phyloP scores from a whole-genome alignment of 2,888 invertebrate genomes.

The Xestoiulus laeticollis region DNA sequence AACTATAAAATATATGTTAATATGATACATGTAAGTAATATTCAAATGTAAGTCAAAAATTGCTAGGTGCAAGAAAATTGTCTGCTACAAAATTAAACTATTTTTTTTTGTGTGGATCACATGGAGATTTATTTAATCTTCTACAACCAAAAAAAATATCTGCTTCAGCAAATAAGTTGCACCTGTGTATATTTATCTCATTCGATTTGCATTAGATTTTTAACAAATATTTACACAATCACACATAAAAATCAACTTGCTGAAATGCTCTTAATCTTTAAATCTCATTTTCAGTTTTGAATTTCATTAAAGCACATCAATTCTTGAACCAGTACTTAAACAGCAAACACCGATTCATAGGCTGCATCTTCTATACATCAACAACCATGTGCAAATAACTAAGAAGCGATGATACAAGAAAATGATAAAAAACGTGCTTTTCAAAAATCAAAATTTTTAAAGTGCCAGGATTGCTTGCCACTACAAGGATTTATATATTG shows the following conservation, averaged over 20 bases:
- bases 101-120: no score
- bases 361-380: slow-evolving; percentile 21
- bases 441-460: background rate
- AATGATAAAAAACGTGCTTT: background rate
- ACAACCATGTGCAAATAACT: background rate
- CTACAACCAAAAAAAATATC: no score
- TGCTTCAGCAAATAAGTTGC: slow-evolving; percentile 1
- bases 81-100: background rate
- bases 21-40: no score
- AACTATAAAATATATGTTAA: no score
- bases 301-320: background rate
- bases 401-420: background rate
- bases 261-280: background rate
- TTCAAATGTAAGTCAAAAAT: no score
- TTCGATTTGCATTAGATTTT: background rate
- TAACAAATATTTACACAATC: background rate
- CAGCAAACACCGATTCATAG: background rate
- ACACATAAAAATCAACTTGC: background rate
- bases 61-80: background rate
- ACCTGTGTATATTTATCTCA: background rate
- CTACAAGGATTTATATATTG: background rate
- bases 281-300: background rate
- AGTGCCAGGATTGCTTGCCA: background rate
- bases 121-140: no score
- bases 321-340: background rate